phyloP scores from a whole-genome alignment of 2,797 vertebrate species.

The Helarctos malayanus region DNA sequence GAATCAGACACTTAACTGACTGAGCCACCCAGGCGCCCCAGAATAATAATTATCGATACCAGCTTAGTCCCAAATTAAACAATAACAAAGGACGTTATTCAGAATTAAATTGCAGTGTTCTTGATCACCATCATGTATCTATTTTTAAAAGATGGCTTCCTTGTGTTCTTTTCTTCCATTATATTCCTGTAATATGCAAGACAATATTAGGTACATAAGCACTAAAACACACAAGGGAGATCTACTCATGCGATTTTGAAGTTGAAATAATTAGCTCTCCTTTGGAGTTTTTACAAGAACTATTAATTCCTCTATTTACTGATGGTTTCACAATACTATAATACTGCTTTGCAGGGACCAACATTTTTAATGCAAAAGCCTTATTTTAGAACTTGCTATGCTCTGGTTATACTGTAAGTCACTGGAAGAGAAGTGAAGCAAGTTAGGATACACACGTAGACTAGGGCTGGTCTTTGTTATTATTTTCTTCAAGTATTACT shows the following conservation, averaged over 20 bases:
- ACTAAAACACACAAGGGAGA: not conserved
- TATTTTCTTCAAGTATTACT: not conserved
- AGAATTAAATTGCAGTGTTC: not conserved
- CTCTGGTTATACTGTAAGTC: not conserved
- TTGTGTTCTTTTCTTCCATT: not conserved
- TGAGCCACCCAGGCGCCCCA: not conserved
- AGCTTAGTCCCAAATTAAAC: not conserved
- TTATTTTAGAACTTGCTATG: not conserved
- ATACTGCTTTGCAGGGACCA: not conserved
- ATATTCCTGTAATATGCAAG: not conserved
- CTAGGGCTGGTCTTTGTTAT: not conserved
- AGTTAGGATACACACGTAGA: not conserved
- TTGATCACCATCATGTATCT: not conserved
- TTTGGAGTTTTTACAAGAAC: not conserved
- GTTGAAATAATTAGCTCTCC: not conserved
- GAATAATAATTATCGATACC: not conserved
- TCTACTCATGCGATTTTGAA: not conserved
- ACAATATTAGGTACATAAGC: not conserved
- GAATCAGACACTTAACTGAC: not conserved
- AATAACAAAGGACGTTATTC: not conserved
- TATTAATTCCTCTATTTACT: not conserved
- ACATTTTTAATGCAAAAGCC: not conserved
- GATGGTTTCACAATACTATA: not conserved
- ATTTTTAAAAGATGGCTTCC: not conserved
- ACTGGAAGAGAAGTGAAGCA: not conserved